Conservation (phyloP, 2,113 vertebrate species). For the Malaclemys terrapin region DNA sequence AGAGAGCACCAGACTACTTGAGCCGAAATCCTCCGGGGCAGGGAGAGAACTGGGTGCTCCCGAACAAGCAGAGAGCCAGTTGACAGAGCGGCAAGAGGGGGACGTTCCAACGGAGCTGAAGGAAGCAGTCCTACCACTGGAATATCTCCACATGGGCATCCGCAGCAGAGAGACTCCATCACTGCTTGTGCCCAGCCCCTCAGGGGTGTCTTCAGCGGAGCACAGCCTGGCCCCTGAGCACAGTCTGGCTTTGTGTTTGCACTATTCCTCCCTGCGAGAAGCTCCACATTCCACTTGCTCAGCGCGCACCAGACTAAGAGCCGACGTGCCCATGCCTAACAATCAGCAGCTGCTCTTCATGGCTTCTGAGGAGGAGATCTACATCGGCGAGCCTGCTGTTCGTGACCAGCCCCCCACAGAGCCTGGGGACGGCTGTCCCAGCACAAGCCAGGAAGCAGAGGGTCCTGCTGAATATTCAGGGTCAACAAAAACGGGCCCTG, state of each 20-base stretch:
- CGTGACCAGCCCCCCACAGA: not conserved
- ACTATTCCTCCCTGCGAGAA: not conserved
- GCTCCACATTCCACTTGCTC: fast-evolving
- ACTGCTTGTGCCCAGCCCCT: not conserved
- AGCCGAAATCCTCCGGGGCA: not conserved
- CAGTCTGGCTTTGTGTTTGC: not conserved
- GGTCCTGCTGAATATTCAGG: not conserved
- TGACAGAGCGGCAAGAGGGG: not conserved
- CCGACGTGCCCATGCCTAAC: fast-evolving
- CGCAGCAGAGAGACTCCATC: not conserved
- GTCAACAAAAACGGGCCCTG: fast-evolving
- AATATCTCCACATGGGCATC: not conserved
- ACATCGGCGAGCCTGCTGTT: not conserved
- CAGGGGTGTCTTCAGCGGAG: not conserved
- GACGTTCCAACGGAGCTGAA: fast-evolving
- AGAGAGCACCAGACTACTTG: not conserved
- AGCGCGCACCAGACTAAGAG: not conserved
- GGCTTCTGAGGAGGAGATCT: slow-evolving; percentile 53
- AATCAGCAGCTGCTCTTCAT: not conserved
- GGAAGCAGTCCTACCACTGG: not conserved
- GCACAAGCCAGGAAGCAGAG: not conserved
- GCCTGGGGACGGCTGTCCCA: not conserved
- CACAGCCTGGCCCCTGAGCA: not conserved
- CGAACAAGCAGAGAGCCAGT: not conserved
- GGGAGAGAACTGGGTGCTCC: not conserved